phyloP scores from a whole-genome alignment of 2,113 vertebrate genomes.

The Thunnus maccoyii region DNA sequence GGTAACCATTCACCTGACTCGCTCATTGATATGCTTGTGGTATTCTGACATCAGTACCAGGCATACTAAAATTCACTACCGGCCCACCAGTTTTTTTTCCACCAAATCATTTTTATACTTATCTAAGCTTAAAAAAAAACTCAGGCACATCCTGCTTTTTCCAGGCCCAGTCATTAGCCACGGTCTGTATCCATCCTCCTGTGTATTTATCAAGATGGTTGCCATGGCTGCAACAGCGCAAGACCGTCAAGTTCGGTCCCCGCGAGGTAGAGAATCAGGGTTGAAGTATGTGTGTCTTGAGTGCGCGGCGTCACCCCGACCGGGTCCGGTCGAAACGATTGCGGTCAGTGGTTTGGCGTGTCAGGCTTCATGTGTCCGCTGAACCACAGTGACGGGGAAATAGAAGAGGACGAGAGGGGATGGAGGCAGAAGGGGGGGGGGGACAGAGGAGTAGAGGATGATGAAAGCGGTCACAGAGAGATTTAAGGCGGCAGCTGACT shows the following conservation, averaged over 20 bases:
- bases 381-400: constrained; percentile 41
- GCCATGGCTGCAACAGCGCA: constrained; percentile 2
- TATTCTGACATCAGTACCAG: too few species aligned
- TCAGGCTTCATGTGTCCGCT: constrained; percentile 13
- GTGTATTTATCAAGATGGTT: constrained; percentile 27
- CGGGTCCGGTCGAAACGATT: constrained; percentile 22
- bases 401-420: neutral
- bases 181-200: too few species aligned
- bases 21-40: too few species aligned
- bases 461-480: constrained; percentile 52
- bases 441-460: constrained; percentile 20
- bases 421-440: constrained; percentile 4
- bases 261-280: neutral
- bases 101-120: too few species aligned
- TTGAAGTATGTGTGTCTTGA: neutral
- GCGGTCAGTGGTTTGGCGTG: constrained; percentile 34
- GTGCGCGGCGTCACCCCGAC: neutral
- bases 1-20: too few species aligned
- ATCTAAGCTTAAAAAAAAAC: too few species aligned
- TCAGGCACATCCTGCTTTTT: too few species aligned
- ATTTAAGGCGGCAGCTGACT: constrained; percentile 20
- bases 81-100: too few species aligned
- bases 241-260: neutral
- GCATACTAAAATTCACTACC: too few species aligned
- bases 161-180: too few species aligned